phyloP scores from a whole-genome alignment of 2,797 vertebrate genomes.

The Oreochromis mossambicus region DNA sequence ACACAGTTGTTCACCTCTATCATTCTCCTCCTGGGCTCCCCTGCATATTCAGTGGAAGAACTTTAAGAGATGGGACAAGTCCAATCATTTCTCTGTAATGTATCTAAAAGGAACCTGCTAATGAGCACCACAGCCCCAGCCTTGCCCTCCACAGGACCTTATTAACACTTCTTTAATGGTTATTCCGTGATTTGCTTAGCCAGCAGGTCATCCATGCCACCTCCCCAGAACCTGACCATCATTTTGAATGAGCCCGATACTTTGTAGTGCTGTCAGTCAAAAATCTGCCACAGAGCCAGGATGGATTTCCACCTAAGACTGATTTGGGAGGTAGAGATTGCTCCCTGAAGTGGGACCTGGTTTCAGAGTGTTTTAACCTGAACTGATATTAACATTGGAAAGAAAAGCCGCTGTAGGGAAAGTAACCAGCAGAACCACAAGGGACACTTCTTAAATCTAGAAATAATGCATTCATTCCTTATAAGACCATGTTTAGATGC shows the following conservation, averaged over 20 bases:
- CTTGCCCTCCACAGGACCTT: slow-evolving; percentile 45
- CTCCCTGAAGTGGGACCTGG: slow-evolving; percentile 32
- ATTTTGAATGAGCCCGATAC: slow-evolving; percentile 39
- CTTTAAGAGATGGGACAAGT: neutral
- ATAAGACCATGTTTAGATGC: neutral
- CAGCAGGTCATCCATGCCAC: slow-evolving; percentile 55
- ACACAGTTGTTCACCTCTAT: neutral
- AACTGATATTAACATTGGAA: neutral
- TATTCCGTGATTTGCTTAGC: slow-evolving; percentile 56
- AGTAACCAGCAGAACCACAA: neutral
- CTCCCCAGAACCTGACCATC: slow-evolving; percentile 46
- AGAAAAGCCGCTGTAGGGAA: neutral
- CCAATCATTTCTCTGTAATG: neutral
- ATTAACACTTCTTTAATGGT: slow-evolving; percentile 57
- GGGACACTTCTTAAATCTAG: neutral
- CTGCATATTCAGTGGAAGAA: slow-evolving; percentile 26
- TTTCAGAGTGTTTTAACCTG: slow-evolving; percentile 19
- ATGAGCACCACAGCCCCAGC: slow-evolving; percentile 42
- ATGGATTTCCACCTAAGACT: neutral
- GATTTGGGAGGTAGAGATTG: slow-evolving; percentile 15
- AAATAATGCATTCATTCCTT: neutral
- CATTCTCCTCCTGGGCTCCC: neutral
- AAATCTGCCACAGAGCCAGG: neutral
- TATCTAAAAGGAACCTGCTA: slow-evolving; percentile 36
- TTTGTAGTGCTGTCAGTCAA: slow-evolving; percentile 49